Evolutionary conservation across 1,140 invertebrate genomes (phyloP).

Genomic region (Drosophila yakuba): DNA sequence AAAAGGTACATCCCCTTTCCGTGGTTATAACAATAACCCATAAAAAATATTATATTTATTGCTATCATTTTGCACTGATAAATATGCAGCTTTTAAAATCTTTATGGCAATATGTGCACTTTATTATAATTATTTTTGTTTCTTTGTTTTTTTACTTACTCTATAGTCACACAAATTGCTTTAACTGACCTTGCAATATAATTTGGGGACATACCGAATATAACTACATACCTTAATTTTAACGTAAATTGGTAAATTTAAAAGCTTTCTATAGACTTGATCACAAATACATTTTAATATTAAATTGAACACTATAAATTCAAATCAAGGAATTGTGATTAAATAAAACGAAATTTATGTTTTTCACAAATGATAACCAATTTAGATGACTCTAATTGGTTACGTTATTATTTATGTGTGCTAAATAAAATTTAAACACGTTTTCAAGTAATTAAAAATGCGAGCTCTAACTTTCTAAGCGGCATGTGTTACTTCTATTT

Average conservation of each 20-base stretch:
- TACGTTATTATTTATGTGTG: not conserved
- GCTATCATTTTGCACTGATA: no score
- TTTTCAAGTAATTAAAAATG: not conserved
- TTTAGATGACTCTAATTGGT: not conserved
- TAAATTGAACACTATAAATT: not conserved
- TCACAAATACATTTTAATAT: not conserved
- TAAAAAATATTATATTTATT: no score
- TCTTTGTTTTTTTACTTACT: not conserved
- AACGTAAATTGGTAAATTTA: not conserved
- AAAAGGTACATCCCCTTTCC: no score
- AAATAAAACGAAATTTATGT: not conserved
- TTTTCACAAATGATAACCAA: not conserved
- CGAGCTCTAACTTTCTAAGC: not conserved
- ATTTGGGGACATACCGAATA: not conserved
- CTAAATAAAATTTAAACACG: not conserved
- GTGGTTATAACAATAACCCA: no score
- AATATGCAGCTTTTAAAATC: no score
- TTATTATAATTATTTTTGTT: no score
- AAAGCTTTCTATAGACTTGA: not conserved
- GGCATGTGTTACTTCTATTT: conserved; percentile 20
- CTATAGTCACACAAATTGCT: not conserved
- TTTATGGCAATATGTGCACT: no score
- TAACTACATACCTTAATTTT: not conserved
- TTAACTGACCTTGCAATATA: not conserved
- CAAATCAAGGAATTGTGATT: no score